A percentile compares a stretch with the other conserved stretches of the same genome.
Conservation (phyloP, 2,888 invertebrate species). For the Ormyrus thymus region DNA sequence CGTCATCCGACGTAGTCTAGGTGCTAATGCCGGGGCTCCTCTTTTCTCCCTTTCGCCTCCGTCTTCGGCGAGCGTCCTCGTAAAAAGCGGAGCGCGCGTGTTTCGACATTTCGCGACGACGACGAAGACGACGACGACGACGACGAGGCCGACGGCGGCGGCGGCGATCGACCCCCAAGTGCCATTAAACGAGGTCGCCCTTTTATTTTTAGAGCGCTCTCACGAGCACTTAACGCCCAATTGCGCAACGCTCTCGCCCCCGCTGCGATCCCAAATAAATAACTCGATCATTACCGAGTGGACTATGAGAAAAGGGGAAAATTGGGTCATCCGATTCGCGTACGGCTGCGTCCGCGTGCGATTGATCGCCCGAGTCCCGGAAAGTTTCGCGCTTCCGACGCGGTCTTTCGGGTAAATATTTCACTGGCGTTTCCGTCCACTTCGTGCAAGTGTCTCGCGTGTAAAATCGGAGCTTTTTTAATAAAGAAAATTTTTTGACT, state of each 20-base stretch:
- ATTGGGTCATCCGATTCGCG: too few relatives aligned
- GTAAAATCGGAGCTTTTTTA: too few relatives aligned
- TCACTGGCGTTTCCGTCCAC: neutral
- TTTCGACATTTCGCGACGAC: constrained; percentile 39
- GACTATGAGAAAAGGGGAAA: too few relatives aligned
- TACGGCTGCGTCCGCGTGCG: too few relatives aligned
- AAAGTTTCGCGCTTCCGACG: neutral
- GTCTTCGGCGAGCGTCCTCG: constrained; percentile 37
- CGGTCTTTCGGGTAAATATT: neutral
- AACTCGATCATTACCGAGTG: too few relatives aligned
- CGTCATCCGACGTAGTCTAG: constrained; percentile 50
- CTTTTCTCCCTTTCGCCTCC: constrained; percentile 10
- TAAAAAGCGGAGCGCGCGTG: constrained; percentile 30
- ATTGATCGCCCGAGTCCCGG: too few relatives aligned
- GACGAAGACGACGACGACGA: too few relatives aligned
- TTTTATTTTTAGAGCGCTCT: constrained; percentile 50
- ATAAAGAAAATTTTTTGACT: too few relatives aligned
- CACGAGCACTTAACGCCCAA: constrained; percentile 24
- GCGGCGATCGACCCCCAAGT: constrained; percentile 49
- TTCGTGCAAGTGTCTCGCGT: too few relatives aligned
- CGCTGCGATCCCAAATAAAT: constrained; percentile 11
- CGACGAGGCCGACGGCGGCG: neutral
- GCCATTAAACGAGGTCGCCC: constrained; percentile 51
- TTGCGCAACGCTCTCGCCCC: constrained; percentile 16
- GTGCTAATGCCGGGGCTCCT: constrained; percentile 45